Evolutionary conservation across 1,140 invertebrate genomes (phyloP).

Genomic region (Temnothorax nylanderi): DNA sequence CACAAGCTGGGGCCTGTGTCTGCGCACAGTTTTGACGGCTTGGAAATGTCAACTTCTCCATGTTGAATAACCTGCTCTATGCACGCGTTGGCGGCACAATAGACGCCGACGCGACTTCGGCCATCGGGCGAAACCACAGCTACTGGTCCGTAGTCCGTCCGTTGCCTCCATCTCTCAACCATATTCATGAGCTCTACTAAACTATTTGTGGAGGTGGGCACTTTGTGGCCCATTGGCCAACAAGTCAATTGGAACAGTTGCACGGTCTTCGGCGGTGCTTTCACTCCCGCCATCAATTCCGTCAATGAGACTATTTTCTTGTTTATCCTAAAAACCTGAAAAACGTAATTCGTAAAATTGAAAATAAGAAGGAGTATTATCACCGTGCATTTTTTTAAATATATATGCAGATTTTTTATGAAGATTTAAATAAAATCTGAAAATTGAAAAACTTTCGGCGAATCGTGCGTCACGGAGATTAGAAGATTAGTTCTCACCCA

Average conservation of each 20-base stretch:
- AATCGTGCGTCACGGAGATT: background rate
- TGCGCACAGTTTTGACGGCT: constrained; percentile 97
- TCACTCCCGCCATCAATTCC: constrained; percentile 97
- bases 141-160: constrained; percentile 97
- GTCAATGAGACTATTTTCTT: constrained; percentile 98
- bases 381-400: background rate
- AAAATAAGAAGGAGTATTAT: background rate
- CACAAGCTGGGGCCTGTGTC: constrained; percentile 97
- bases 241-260: constrained; percentile 97
- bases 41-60: constrained; percentile 99
- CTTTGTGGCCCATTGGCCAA: constrained; percentile 98
- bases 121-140: constrained; percentile 99
- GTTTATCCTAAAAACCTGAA: constrained; percentile 94
- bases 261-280: constrained; percentile 96
- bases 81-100: constrained; percentile 98
- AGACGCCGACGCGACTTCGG: constrained; percentile 96
- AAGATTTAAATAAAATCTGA: background rate
- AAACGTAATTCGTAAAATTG: background rate
- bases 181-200: constrained; percentile 99
- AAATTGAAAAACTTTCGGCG: background rate
- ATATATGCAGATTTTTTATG: background rate
- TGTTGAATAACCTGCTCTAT: constrained; percentile 99
- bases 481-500: constrained; percentile 88
- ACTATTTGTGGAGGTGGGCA: constrained; percentile 98
- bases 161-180: constrained; percentile 98